Percentiles rank a stretch among this genome's conserved stretches.
phyloP scores from a whole-genome alignment of 2,888 invertebrate genomes.

The Platycheirus albimanus region DNA sequence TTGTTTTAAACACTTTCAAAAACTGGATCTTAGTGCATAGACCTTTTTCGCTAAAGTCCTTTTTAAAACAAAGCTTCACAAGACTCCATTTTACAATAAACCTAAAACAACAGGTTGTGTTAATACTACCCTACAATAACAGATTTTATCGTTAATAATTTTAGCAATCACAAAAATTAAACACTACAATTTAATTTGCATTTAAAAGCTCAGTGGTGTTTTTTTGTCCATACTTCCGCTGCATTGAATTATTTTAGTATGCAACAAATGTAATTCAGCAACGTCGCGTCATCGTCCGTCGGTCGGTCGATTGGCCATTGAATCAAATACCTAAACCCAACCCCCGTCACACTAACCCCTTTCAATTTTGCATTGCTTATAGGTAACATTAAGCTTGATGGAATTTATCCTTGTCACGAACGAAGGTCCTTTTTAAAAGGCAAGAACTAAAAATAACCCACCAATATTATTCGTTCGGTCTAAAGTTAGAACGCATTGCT shows the following conservation, averaged over 20 bases:
- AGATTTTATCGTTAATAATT: constrained; percentile 12
- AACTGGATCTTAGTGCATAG: no score
- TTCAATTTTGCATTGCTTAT: no score
- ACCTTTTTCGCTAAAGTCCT: no score
- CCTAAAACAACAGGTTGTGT: background rate
- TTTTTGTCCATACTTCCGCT: background rate
- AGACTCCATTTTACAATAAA: no score
- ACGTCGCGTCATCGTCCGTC: no score
- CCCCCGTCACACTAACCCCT: background rate
- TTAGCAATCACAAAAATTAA: background rate
- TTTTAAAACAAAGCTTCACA: no score
- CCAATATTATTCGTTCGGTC: constrained; percentile 53
- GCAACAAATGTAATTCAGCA: constrained; percentile 24
- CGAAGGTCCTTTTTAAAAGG: constrained; percentile 66
- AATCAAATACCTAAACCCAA: background rate
- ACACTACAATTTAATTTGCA: constrained; percentile 5
- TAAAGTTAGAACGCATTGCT: constrained; percentile 39
- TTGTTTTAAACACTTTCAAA: no score
- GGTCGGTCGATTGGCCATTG: background rate
- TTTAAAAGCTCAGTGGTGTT: constrained; percentile 3
- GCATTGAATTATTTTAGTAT: constrained; percentile 15
- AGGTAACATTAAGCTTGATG: constrained; percentile 40
- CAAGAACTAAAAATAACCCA: constrained; percentile 58
- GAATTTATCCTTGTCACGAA: constrained; percentile 72
- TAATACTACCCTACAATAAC: background rate